Evolutionary conservation across 1,140 invertebrate species (phyloP).

Genomic region (Paralvinella palmiformis): DNA sequence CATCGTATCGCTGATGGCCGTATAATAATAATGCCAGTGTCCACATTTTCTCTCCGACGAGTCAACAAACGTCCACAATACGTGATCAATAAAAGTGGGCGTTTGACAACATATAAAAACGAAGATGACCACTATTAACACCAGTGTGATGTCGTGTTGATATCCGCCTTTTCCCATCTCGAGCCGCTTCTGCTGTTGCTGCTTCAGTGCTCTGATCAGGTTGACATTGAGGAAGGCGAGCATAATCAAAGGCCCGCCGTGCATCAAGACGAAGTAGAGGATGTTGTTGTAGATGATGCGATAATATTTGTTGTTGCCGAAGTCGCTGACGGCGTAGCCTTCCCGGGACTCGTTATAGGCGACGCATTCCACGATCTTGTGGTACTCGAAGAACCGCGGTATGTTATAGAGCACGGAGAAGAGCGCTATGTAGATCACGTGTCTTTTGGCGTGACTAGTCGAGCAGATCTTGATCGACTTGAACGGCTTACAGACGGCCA

Average conservation of each 20-base stretch:
- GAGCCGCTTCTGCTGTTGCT: slow-evolving; percentile 7
- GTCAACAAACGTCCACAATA: slow-evolving; percentile 20
- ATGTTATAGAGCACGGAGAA: slow-evolving; percentile 21
- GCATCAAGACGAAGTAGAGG: slow-evolving; percentile 18
- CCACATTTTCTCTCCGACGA: slow-evolving; percentile 6
- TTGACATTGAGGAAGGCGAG: slow-evolving; percentile 19
- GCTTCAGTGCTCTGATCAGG: slow-evolving; percentile 17
- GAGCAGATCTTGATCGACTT: slow-evolving; percentile 3
- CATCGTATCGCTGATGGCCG: slow-evolving; percentile 17
- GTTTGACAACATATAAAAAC: slow-evolving; percentile 21
- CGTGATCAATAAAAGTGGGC: slow-evolving; percentile 18
- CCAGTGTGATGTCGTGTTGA: slow-evolving; percentile 21
- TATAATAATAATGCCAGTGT: slow-evolving; percentile 21
- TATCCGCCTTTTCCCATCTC: slow-evolving; percentile 15
- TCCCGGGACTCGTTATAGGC: slow-evolving; percentile 4
- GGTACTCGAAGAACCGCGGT: slow-evolving; percentile 20
- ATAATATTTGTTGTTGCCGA: slow-evolving; percentile 15
- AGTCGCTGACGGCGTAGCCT: slow-evolving; percentile 9
- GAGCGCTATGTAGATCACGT: slow-evolving; percentile 11
- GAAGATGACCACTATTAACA: slow-evolving; percentile 18
- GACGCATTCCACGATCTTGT: slow-evolving; percentile 5
- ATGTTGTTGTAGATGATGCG: slow-evolving; percentile 17
- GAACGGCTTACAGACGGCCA: slow-evolving; percentile 18
- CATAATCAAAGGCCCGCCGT: slow-evolving; percentile 12
- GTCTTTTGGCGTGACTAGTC: not conserved